Percentiles rank a stretch among this genome's conserved stretches.
Evolutionary conservation across 1,140 invertebrate genomes (phyloP).

Genomic region (Lordiphosa mommai): DNA sequence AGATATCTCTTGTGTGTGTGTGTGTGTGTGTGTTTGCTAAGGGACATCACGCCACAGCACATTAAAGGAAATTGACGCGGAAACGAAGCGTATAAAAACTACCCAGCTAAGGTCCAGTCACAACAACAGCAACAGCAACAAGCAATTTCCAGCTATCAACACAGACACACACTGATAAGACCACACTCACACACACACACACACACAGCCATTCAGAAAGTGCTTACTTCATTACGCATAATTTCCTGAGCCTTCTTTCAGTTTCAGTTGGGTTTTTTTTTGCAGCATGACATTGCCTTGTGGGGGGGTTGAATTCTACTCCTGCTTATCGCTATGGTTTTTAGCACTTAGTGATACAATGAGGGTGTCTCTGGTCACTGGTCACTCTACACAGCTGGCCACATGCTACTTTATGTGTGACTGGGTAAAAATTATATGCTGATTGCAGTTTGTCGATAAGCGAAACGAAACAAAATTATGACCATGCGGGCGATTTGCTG

Average conservation of each 20-base stretch:
- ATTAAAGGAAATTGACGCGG: slow-evolving; percentile 76
- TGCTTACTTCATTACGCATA: slow-evolving; percentile 76
- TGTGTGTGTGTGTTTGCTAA: slow-evolving; percentile 27
- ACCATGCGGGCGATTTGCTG: slow-evolving; percentile 53
- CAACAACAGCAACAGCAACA: slow-evolving; percentile 27
- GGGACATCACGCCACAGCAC: slow-evolving; percentile 70
- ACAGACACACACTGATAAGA: slow-evolving; percentile 25
- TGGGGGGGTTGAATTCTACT: slow-evolving; percentile 7
- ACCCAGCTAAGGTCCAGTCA: slow-evolving; percentile 34
- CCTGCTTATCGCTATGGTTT: slow-evolving; percentile 54
- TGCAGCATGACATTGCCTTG: slow-evolving; percentile 6
- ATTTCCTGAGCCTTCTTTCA: slow-evolving; percentile 62
- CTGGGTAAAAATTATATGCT: slow-evolving; percentile 68
- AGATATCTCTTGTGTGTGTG: slow-evolving; percentile 18
- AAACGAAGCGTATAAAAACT: slow-evolving; percentile 75
- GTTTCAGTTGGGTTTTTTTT: slow-evolving; percentile 22
- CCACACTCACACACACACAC: slow-evolving; percentile 18
- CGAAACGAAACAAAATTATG: slow-evolving; percentile 62
- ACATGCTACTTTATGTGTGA: slow-evolving; percentile 49
- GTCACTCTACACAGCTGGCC: slow-evolving; percentile 23
- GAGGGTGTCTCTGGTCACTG: slow-evolving; percentile 38
- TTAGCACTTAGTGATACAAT: slow-evolving; percentile 49
- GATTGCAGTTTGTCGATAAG: slow-evolving; percentile 70
- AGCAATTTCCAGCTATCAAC: slow-evolving; percentile 56
- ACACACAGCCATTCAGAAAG: slow-evolving; percentile 33